Conservation (phyloP, 2,113 vertebrate genomes). For the Chelonoidis abingdonii region DNA sequence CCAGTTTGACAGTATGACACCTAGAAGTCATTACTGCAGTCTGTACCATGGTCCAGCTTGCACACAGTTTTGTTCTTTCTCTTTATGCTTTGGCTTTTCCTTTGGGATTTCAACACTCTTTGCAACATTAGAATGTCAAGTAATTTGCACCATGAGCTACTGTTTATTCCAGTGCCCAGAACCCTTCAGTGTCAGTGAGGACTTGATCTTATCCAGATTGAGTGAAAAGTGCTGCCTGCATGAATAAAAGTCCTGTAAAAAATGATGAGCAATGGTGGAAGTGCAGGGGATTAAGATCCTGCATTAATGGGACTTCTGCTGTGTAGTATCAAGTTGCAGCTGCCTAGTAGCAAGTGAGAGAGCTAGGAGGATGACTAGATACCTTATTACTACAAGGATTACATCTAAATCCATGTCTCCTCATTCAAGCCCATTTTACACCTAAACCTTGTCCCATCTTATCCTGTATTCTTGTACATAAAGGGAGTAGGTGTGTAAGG, state of each 20-base stretch:
- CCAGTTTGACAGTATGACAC: background rate
- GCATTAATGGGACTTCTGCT: background rate
- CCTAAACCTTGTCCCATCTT: background rate
- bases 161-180: background rate
- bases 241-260: background rate
- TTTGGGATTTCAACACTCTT: background rate
- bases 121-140: background rate
- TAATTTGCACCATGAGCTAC: background rate
- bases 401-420: background rate
- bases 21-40: background rate
- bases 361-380: background rate
- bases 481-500: background rate
- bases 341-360: background rate
- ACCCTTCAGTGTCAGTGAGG: background rate
- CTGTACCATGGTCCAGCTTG: background rate
- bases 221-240: background rate
- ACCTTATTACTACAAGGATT: background rate
- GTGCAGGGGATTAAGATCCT: background rate
- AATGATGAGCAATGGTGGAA: accelerated
- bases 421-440: background rate
- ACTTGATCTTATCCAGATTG: accelerated
- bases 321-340: background rate
- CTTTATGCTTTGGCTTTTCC: background rate
- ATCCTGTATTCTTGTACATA: background rate
- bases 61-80: background rate